Percentiles rank a stretch among this genome's conserved stretches.
These are phyloP conservation scores for Tachypleus tridentatus DNA, from an alignment of 1,140 invertebrate species.

Conservation along the genomic window DNA sequence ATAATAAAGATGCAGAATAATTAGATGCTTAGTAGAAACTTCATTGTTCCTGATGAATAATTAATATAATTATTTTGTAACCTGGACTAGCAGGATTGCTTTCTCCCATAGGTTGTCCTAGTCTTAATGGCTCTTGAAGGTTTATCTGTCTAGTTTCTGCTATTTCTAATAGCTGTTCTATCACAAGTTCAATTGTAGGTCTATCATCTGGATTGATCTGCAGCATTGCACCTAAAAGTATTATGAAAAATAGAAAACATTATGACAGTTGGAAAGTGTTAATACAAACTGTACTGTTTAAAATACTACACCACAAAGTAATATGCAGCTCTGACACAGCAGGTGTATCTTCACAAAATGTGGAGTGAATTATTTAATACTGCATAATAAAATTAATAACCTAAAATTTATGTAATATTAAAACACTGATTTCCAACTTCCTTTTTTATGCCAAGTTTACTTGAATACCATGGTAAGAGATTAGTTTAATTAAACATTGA, in stretches of 20 bases:
- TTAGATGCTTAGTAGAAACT: too few species aligned
- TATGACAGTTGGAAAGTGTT: not conserved
- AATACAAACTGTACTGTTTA: too few species aligned
- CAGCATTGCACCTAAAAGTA: slow-evolving; percentile 56
- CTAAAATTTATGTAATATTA: too few species aligned
- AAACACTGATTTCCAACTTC: too few species aligned
- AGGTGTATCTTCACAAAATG: not conserved
- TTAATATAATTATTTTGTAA: not conserved
- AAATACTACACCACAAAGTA: too few species aligned
- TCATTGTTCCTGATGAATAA: too few species aligned
- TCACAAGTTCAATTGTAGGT: slow-evolving; percentile 56
- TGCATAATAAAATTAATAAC: too few species aligned
- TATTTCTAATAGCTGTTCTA: slow-evolving; percentile 75
- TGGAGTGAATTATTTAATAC: too few species aligned
- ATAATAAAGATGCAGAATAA: too few species aligned
- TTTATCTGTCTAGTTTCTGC: slow-evolving; percentile 68
- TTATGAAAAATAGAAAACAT: slow-evolving; percentile 17
- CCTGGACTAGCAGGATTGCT: slow-evolving; percentile 33
- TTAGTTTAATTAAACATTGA: too few species aligned
- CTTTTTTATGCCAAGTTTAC: too few species aligned
- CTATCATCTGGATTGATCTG: slow-evolving; percentile 61
- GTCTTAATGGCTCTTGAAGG: slow-evolving; percentile 55
- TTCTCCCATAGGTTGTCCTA: slow-evolving; percentile 43
- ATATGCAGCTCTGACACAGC: not conserved
- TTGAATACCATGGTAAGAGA: too few species aligned